These are phyloP conservation scores for Siphlonurus alternatus DNA, from an alignment of 2,888 invertebrate species.

Conservation along the genomic window DNA sequence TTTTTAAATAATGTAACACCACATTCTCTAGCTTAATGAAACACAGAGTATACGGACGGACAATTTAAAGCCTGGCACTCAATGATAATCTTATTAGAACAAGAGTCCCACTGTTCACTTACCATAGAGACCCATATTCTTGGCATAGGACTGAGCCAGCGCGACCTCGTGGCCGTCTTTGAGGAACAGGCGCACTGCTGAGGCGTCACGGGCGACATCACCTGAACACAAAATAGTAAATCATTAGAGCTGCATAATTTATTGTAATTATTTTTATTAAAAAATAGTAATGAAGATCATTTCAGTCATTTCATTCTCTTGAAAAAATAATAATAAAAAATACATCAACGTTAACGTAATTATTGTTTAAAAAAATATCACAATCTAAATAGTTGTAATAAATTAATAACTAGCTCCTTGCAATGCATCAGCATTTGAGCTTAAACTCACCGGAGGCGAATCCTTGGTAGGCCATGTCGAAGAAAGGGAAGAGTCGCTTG, in stretches of 20 bases:
- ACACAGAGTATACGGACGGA: too few species aligned
- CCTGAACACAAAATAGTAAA: constrained; percentile 31
- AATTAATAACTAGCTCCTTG: not conserved
- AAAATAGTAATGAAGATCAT: too few species aligned
- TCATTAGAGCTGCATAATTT: constrained; percentile 17
- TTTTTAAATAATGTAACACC: too few species aligned
- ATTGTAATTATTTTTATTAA: too few species aligned
- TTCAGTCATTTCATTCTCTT: too few species aligned
- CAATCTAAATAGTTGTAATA: not conserved
- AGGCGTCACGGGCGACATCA: constrained; percentile 70
- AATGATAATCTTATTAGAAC: not conserved
- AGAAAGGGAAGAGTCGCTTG: constrained; percentile 71
- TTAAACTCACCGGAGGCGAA: constrained; percentile 62
- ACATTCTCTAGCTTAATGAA: too few species aligned
- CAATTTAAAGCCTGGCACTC: not conserved
- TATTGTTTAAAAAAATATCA: not conserved
- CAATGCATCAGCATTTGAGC: not conserved
- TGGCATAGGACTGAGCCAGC: constrained; percentile 88
- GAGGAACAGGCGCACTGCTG: constrained; percentile 72
- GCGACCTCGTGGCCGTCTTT: constrained; percentile 75
- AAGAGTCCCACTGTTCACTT: constrained; percentile 11
- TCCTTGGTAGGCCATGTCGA: constrained; percentile 98
- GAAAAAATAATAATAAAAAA: too few species aligned
- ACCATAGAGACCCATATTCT: constrained; percentile 86
- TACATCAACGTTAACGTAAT: too few species aligned